Evolutionary conservation across 1,140 invertebrate genomes (phyloP), one percentile per base, ranked within the genome.

Genomic region (Habropoda laboriosa): DNA sequence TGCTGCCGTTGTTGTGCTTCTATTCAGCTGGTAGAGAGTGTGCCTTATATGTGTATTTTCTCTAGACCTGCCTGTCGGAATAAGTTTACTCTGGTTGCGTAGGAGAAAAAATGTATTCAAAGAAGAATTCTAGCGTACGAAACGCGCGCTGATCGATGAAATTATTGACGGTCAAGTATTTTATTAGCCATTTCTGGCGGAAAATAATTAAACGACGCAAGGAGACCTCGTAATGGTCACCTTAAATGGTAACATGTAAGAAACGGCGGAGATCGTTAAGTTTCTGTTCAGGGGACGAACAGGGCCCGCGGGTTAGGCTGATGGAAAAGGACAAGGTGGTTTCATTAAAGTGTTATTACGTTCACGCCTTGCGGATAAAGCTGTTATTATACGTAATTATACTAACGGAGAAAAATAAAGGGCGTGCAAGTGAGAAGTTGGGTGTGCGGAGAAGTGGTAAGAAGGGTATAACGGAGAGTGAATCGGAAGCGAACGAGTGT

Each of bases 351-450:
- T 63, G 83, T 86, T 83, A 86, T 87, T 87, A 86, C 66, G 75
- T 76, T 87, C 80, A 72, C 86, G 80, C 74, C n/a, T 74, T 55
- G 72, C 57, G 81, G 74, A 83, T 79, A 76, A 82, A 80, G 86
- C 45, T 80, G 79, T 86, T 82, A 86, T 88, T 84, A 87, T 76
- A 75, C 70, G 70, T 77, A 81, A 88, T 87, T 87, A 84, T 60
- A 35, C 58, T 61, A 60, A 81, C 53, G 51, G 66, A 51, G 70
- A 77, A 77, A 82, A 73, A 83, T 68, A 58, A 64, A 68, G 51
- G 55, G 32, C 21, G 57, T 35, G 27, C 24, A 67, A 53, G 21
- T 16, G 38, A 57, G 27, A 63, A 61, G 66, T 49, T 75, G 51
- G 57, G 51, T 45, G 77, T 78, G 83, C 53, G 64, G 5, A 45